phyloP scores from a whole-genome alignment of 2,113 vertebrate species.

The Bambusicola thoracicus region DNA sequence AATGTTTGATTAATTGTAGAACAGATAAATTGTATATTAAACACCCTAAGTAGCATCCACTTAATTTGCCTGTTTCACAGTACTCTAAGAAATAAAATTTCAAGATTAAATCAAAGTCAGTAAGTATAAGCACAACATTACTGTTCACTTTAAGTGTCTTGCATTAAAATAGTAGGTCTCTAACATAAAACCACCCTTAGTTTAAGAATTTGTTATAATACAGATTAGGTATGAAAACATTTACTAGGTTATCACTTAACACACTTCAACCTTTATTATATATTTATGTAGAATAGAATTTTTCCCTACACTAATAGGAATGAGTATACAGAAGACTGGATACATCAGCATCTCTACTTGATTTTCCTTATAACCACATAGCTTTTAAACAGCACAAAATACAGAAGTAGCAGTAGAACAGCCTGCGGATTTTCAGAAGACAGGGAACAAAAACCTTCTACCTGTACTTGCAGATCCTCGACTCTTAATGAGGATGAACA shows the following conservation, averaged over 20 bases:
- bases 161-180: not conserved
- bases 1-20: not conserved
- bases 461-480: not conserved
- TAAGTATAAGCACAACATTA: not conserved
- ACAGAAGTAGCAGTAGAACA: not conserved
- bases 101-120: not conserved
- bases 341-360: not conserved
- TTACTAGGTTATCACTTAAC: not conserved
- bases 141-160: not conserved
- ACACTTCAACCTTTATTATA: not conserved
- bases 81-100: not conserved
- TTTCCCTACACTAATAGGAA: not conserved
- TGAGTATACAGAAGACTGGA: not conserved
- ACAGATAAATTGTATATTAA: not conserved
- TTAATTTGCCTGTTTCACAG: not conserved
- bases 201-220: not conserved
- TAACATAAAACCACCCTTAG: not conserved
- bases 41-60: not conserved
- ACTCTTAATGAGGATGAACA: not conserved
- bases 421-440: not conserved
- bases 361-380: not conserved
- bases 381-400: not conserved
- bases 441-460: not conserved
- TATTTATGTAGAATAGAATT: not conserved
- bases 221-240: not conserved